Percentiles rank a stretch among this genome's conserved stretches.
Evolutionary conservation across 2,113 vertebrate species (phyloP).

Genomic region (Patagioenas fasciata): DNA sequence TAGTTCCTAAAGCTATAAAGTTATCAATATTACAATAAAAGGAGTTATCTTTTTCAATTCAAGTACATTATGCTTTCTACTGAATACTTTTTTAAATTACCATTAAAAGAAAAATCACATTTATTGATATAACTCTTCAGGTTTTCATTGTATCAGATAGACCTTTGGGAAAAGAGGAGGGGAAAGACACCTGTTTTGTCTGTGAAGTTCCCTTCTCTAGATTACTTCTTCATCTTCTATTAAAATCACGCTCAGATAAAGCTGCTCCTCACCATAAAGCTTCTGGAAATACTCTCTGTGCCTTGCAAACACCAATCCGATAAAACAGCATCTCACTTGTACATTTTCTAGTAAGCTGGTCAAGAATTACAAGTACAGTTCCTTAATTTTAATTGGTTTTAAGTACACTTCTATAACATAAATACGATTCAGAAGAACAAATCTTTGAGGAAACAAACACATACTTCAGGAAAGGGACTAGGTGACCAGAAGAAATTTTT

Average conservation of each 20-base stretch:
- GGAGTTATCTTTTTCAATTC: neutral
- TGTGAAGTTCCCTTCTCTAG: neutral
- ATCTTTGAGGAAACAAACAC: neutral
- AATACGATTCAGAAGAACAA: neutral
- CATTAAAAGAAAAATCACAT: neutral
- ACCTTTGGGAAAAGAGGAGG: neutral
- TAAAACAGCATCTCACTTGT: neutral
- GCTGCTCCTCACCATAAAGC: neutral
- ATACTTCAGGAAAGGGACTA: neutral
- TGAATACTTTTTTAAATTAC: neutral
- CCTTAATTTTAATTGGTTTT: neutral
- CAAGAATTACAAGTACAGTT: neutral
- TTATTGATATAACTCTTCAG: neutral
- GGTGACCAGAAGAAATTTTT: neutral
- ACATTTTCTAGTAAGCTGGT: neutral
- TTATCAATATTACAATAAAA: neutral
- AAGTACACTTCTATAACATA: neutral
- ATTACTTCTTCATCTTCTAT: neutral
- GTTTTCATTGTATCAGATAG: neutral
- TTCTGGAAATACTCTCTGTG: neutral
- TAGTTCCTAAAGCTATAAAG: neutral
- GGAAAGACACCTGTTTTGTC: neutral
- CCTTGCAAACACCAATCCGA: neutral
- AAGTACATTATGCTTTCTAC: neutral
- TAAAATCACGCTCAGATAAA: neutral